These are phyloP conservation scores for Troides helena DNA, from an alignment of 2,888 invertebrate genomes.

Conservation along the genomic window DNA sequence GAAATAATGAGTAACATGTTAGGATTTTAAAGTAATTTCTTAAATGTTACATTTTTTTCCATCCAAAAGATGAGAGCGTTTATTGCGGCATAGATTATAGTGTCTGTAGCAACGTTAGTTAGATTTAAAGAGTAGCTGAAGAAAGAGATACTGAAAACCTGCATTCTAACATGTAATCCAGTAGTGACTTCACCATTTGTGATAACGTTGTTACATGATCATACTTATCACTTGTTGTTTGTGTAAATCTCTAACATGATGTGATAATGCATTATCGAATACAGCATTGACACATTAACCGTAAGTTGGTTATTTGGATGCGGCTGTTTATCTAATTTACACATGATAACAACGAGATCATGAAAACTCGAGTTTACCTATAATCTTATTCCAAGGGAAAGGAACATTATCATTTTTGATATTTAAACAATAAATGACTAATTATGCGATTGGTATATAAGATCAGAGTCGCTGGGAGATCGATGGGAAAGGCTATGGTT, in stretches of 20 bases:
- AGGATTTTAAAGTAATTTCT: conserved; percentile 39
- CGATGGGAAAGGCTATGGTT: no score
- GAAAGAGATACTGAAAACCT: no score
- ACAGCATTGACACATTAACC: conserved; percentile 19
- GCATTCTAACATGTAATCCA: not conserved
- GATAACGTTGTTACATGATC: not conserved
- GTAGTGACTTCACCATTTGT: not conserved
- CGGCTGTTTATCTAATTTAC: conserved; percentile 4
- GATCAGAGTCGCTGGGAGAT: no score
- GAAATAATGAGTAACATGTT: no score
- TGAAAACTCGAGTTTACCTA: not conserved
- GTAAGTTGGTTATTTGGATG: not conserved
- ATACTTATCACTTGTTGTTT: conserved; percentile 16
- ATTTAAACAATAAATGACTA: no score
- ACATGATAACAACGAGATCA: not conserved
- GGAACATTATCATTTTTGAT: no score
- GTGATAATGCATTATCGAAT: conserved; percentile 14
- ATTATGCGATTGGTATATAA: no score
- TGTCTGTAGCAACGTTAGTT: conserved; percentile 20
- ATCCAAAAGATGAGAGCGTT: conserved; percentile 54
- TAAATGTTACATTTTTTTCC: conserved; percentile 63
- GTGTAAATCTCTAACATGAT: conserved; percentile 1
- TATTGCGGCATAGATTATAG: conserved; percentile 37
- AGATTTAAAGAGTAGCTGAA: no score
- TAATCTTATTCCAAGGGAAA: not conserved